Base-by-base conservation (phyloP, 92 coral and sea anemone genomes). In the Porites cylindrica region DNA sequence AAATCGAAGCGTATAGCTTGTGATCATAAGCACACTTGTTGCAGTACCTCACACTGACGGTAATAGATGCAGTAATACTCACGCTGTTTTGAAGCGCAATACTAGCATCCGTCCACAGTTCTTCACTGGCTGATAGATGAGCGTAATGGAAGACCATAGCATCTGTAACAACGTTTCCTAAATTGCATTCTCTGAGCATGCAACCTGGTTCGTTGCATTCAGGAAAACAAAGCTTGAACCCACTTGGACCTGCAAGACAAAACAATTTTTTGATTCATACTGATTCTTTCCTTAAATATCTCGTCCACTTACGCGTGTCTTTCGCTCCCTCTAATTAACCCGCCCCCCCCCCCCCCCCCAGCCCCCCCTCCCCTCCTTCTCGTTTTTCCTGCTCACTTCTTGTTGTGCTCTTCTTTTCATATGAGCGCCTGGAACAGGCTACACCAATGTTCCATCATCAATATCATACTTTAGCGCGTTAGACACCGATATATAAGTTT, bases 91-190 rank as follows among this genome's bases (percentile, higher is more conserved):
- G 91, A 19, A 96, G 17, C 24, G 93, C 96, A 62, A 95, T 89
- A 24, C 93, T 93, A 21, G 91, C 98, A 47, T 79, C 82, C 52
- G 91, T 94, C 98, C 98, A 94, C 73, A 75, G 92, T 7, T 51
- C 52, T 29, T 93, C 81, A 66, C 72, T 90, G 14, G 93, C 88
- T 10, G 96, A 81, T 83, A 59, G 70, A 21, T 92, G 86, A 11
- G 93, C 94, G 70, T 92, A 95, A 66, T 93, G 89, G 64, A 93
- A 90, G 75, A 93, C 95, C 72, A 95, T 68, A 63, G 99, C 98
- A 80, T 94, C 98, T 52, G 99, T 86, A 10, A 93, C 83, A 32
- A 95, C 78, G 79, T 95, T 91, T 6, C 98, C 99, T 21, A 95
- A 81, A 56, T 89, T 90, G 83, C 99, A 96, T 77, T 93, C 98